phyloP scores from a whole-genome alignment of 2,113 vertebrate species.

The Erpornis zantholeuca region DNA sequence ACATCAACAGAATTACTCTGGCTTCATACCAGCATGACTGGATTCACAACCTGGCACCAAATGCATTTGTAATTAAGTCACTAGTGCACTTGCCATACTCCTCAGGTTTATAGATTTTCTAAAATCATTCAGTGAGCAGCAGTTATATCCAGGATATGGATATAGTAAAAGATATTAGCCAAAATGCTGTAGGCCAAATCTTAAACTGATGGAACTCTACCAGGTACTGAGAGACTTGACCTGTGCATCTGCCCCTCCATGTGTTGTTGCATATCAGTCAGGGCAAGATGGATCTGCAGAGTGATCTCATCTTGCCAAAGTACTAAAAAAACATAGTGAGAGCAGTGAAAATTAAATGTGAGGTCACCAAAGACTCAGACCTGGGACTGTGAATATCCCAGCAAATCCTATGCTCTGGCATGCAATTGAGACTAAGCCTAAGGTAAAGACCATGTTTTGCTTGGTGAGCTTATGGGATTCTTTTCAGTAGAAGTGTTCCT shows the following conservation, averaged over 20 bases:
- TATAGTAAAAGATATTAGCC: background rate
- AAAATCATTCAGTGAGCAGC: background rate
- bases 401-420: background rate
- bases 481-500: background rate
- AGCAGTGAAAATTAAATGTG: background rate
- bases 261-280: background rate
- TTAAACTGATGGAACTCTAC: background rate
- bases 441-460: background rate
- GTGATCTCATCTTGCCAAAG: background rate
- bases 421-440: background rate
- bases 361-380: background rate
- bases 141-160: background rate
- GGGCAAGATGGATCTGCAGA: background rate
- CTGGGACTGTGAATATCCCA: background rate
- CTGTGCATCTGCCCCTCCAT: background rate
- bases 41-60: background rate
- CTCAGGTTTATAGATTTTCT: background rate
- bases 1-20: conserved; percentile 5
- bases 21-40: background rate
- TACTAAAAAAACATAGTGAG: background rate
- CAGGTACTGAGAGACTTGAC: background rate
- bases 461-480: background rate
- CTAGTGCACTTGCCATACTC: background rate
- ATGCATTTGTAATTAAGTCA: background rate
- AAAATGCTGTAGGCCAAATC: background rate